These are phyloP conservation scores for Neocloeon triangulifer DNA, from an alignment of 1,140 invertebrate genomes.

Conservation along the genomic window DNA sequence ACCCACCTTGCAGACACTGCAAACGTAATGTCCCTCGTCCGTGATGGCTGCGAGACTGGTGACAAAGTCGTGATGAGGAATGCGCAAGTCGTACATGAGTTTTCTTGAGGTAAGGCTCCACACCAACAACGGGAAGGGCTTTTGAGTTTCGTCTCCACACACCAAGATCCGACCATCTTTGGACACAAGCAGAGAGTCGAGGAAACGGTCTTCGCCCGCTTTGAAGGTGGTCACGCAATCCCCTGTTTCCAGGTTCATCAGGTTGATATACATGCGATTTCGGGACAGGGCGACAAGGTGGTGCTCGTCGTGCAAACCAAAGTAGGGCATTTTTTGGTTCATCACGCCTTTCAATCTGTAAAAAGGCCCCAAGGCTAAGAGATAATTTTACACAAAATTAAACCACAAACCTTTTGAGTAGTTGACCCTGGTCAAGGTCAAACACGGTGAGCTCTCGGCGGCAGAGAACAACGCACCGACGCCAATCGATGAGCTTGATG, in stretches of 20 bases:
- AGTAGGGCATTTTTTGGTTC: slow-evolving; percentile 83
- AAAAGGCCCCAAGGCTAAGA: not conserved
- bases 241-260: slow-evolving; percentile 60
- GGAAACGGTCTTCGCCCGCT: slow-evolving; percentile 66
- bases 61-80: slow-evolving; percentile 72
- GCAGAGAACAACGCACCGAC: slow-evolving; percentile 54
- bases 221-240: slow-evolving; percentile 74
- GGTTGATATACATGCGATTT: slow-evolving; percentile 76
- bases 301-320: slow-evolving; percentile 51
- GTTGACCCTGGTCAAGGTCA: slow-evolving; percentile 47
- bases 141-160: slow-evolving; percentile 77
- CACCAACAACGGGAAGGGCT: slow-evolving; percentile 68
- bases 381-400: too few species aligned
- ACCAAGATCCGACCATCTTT: slow-evolving; percentile 67
- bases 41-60: slow-evolving; percentile 64
- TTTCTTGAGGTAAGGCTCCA: slow-evolving; percentile 69
- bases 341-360: slow-evolving; percentile 37
- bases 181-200: slow-evolving; percentile 67
- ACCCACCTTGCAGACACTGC: slow-evolving; percentile 28
- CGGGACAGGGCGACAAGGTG: slow-evolving; percentile 61
- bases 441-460: slow-evolving; percentile 55
- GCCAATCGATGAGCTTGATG: slow-evolving; percentile 43
- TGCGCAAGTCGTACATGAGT: slow-evolving; percentile 62
- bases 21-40: slow-evolving; percentile 49
- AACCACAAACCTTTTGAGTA: slow-evolving; percentile 46